phyloP scores from a whole-genome alignment of 2,888 invertebrate genomes.

The Lepidochitona cinerea region DNA sequence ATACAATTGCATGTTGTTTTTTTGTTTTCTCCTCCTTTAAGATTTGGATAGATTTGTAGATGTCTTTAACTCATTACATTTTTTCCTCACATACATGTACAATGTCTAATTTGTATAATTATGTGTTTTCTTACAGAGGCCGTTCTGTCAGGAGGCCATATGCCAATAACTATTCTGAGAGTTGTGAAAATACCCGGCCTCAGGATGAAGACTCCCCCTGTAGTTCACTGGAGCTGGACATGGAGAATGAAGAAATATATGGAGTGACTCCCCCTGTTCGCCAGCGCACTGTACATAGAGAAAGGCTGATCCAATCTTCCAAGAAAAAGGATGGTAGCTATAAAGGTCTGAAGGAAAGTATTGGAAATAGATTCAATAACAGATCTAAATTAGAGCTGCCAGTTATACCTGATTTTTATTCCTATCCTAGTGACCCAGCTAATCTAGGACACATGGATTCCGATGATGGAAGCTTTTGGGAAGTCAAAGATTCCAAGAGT shows the following conservation, averaged over 20 bases:
- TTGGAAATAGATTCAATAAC: slow-evolving; percentile 29
- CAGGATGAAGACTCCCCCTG: slow-evolving; percentile 36
- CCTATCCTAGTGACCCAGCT: neutral
- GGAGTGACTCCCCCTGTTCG: slow-evolving; percentile 50
- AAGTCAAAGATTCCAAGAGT: slow-evolving; percentile 42
- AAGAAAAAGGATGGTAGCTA: slow-evolving; percentile 22
- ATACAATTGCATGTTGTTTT: too few relatives aligned
- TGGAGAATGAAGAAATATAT: slow-evolving; percentile 32
- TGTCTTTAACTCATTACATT: too few relatives aligned
- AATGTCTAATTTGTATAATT: too few relatives aligned
- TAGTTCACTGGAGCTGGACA: slow-evolving; percentile 15
- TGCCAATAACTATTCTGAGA: neutral
- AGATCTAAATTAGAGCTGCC: slow-evolving; percentile 22
- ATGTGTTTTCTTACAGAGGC: slow-evolving; percentile 6
- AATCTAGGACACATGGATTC: slow-evolving; percentile 54
- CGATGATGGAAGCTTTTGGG: slow-evolving; percentile 53
- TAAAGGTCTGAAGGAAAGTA: slow-evolving; percentile 37
- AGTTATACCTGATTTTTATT: slow-evolving; percentile 56
- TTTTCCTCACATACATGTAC: too few relatives aligned
- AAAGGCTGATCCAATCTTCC: slow-evolving; percentile 31
- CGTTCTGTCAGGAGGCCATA: slow-evolving; percentile 8
- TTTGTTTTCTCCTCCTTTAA: too few relatives aligned
- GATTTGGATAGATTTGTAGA: too few relatives aligned
- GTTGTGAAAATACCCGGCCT: slow-evolving; percentile 40
- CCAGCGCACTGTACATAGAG: slow-evolving; percentile 41